These are phyloP conservation scores for Drosophila seguyi DNA, from an alignment of 1,140 invertebrate species.

Conservation along the genomic window DNA sequence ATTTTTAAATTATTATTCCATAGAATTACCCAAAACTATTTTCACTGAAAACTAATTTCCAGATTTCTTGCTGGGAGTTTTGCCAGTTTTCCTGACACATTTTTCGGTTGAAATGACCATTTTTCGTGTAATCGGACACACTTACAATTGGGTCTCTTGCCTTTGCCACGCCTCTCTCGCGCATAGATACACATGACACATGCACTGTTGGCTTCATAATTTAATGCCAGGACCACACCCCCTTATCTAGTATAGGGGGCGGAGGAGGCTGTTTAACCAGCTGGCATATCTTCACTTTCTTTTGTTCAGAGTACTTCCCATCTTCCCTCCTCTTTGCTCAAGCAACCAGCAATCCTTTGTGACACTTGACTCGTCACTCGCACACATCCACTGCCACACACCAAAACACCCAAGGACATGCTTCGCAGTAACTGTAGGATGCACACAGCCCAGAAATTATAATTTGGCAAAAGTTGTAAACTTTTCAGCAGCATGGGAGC, in stretches of 20 bases:
- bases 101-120: constrained; percentile 9
- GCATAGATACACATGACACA: constrained; percentile 17
- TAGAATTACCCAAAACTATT: background rate
- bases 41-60: background rate
- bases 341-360: constrained; percentile 72
- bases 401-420: too few species aligned
- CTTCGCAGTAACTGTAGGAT: too few species aligned
- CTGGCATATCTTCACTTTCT: constrained; percentile 48
- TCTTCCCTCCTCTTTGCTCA: constrained; percentile 46
- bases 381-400: too few species aligned
- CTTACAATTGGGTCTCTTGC: constrained; percentile 18
- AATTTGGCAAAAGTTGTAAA: constrained; percentile 71
- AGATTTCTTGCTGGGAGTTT: background rate
- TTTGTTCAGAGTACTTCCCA: constrained; percentile 23
- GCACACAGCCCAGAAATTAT: too few species aligned
- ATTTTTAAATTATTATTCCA: background rate
- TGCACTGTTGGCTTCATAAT: constrained; percentile 46
- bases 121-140: constrained; percentile 32
- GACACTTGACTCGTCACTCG: constrained; percentile 73
- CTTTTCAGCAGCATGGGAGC: constrained; percentile 38
- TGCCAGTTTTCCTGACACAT: background rate
- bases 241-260: background rate
- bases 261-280: constrained; percentile 12
- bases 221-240: constrained; percentile 36
- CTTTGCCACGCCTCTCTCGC: constrained; percentile 1